Evolutionary conservation across 1,140 invertebrate species (phyloP).

Genomic region (Drosophila repleta): DNA sequence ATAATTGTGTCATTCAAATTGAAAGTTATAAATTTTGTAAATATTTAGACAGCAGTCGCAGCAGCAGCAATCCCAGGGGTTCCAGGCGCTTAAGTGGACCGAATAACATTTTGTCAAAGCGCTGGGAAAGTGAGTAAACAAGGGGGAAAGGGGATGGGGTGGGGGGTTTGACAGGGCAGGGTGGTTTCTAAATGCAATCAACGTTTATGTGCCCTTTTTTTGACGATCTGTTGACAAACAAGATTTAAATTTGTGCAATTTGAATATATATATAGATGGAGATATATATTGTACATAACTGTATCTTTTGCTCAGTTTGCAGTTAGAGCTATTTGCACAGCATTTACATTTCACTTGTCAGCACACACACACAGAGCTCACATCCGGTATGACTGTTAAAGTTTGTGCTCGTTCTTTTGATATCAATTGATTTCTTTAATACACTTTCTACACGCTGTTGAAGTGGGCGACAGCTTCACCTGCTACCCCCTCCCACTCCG

Average conservation of each 20-base stretch:
- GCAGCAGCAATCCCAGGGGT: conserved; percentile 44
- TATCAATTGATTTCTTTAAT: conserved; percentile 74
- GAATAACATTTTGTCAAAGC: conserved; percentile 15
- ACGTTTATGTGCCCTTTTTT: conserved; percentile 57
- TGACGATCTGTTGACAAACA: conserved; percentile 74
- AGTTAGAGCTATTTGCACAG: conserved; percentile 19
- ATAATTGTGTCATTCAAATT: conserved; percentile 76
- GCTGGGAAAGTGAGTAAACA: conserved; percentile 6
- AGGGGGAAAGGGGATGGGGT: background rate
- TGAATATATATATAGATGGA: conserved; percentile 46
- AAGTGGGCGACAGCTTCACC: conserved; percentile 61
- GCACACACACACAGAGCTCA: conserved; percentile 36
- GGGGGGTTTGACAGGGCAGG: background rate
- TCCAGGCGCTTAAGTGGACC: conserved; percentile 37
- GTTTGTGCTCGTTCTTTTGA: conserved; percentile 60
- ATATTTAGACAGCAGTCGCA: conserved; percentile 67
- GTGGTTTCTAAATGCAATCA: conserved; percentile 68
- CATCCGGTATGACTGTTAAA: conserved; percentile 68
- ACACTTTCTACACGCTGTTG: conserved; percentile 72
- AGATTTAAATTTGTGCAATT: conserved; percentile 80
- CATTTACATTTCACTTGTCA: conserved; percentile 62
- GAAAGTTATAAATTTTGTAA: conserved; percentile 81
- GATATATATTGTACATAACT: no score
- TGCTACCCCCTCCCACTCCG: background rate
- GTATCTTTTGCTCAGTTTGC: conserved; percentile 41